A percentile compares a stretch with the other conserved stretches of the same genome.
Conservation (phyloP, 2,113 vertebrate genomes). For the Addax nasomaculatus region DNA sequence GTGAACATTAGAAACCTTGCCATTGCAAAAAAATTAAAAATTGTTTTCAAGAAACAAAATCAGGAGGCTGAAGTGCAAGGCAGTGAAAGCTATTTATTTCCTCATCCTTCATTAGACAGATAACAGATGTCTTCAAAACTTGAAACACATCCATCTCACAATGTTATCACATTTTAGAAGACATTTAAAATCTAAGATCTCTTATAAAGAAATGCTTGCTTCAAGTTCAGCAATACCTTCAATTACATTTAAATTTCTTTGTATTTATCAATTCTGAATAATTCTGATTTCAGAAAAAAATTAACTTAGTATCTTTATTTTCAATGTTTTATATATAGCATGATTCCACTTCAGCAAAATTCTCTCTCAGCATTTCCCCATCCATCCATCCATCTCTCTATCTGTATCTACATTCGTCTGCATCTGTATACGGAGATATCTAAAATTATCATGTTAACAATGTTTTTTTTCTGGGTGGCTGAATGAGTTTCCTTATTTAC, state of each 20-base stretch:
- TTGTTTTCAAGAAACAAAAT: constrained; percentile 2
- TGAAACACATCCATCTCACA: constrained; percentile 34
- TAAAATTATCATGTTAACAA: background rate
- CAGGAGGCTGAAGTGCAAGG: background rate
- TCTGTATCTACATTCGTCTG: background rate
- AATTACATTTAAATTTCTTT: background rate
- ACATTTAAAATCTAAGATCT: background rate
- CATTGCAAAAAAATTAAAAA: background rate
- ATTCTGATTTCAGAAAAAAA: background rate
- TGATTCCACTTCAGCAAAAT: background rate
- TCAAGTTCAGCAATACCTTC: background rate
- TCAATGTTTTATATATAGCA: background rate
- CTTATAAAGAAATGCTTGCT: background rate
- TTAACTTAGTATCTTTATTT: background rate
- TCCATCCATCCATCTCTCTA: background rate
- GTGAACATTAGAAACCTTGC: background rate
- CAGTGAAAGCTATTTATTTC: background rate
- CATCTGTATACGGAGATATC: background rate
- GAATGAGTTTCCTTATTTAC: background rate
- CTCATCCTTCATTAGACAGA: background rate
- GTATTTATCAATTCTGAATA: background rate
- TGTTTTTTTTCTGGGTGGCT: background rate
- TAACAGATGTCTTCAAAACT: constrained; percentile 24
- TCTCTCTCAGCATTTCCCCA: background rate
- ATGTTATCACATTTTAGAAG: background rate